These are phyloP conservation scores for Tachysurus fulvidraco DNA, from an alignment of 2,113 vertebrate species.

Conservation along the genomic window DNA sequence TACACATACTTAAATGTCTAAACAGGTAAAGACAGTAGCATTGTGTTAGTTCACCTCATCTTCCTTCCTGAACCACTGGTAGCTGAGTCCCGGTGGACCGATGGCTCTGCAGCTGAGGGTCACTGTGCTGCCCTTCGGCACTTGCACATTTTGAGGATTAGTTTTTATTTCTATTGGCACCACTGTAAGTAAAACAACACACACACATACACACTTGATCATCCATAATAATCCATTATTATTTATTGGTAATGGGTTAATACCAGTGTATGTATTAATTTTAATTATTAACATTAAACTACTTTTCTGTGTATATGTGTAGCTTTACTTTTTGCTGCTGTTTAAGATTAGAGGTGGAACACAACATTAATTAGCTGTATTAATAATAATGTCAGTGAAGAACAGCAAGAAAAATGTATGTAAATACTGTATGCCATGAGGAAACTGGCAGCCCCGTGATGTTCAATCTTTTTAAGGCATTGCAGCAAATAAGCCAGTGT, in stretches of 20 bases:
- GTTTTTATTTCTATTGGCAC: constrained; percentile 69
- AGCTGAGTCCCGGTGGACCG: constrained; percentile 68
- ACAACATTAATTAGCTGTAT: background rate
- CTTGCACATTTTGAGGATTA: constrained; percentile 73
- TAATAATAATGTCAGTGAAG: background rate
- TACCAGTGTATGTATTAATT: background rate
- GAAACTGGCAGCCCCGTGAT: constrained; percentile 71
- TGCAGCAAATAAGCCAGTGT: constrained; percentile 72
- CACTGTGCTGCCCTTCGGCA: constrained; percentile 60
- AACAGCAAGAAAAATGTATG: background rate
- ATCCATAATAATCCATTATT: too few relatives aligned
- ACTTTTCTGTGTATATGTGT: too few relatives aligned
- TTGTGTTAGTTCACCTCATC: constrained; percentile 66
- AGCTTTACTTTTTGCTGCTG: background rate
- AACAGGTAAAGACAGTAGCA: background rate
- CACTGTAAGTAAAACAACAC: constrained; percentile 56
- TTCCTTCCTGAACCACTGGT: constrained; percentile 84
- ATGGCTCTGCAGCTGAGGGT: constrained; percentile 71
- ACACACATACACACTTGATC: background rate
- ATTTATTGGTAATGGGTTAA: background rate
- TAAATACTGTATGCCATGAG: constrained; percentile 68
- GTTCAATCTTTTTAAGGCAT: constrained; percentile 77
- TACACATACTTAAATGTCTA: background rate
- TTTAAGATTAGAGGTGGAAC: background rate
- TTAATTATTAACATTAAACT: too few relatives aligned